These are phyloP conservation scores for Pseudopipra pipra DNA, from an alignment of 2,113 vertebrate genomes.

Conservation along the genomic window DNA sequence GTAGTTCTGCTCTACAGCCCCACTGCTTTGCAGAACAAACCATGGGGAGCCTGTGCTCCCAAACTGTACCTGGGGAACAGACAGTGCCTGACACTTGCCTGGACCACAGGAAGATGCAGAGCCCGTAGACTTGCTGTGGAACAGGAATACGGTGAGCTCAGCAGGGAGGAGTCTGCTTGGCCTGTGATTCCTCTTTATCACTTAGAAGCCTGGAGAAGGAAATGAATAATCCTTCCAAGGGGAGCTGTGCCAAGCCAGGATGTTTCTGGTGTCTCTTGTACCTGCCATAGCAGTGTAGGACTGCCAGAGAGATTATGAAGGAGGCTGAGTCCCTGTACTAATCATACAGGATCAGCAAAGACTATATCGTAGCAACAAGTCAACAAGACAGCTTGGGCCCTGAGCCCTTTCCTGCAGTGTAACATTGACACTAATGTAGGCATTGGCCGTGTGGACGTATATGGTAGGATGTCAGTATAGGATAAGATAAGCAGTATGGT, in stretches of 20 bases:
- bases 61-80: not conserved
- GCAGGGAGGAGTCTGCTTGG: not conserved
- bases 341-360: not conserved
- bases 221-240: not conserved
- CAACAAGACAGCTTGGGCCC: not conserved
- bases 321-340: accelerated
- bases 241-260: not conserved
- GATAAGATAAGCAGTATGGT: not conserved
- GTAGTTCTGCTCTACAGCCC: not conserved
- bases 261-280: not conserved
- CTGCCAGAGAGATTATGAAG: not conserved
- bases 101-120: not conserved
- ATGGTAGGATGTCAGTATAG: not conserved
- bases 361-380: not conserved
- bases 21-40: not conserved
- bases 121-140: not conserved
- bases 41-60: not conserved
- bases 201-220: not conserved
- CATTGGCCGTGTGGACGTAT: not conserved
- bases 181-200: not conserved
- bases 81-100: not conserved
- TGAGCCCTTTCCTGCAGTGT: not conserved
- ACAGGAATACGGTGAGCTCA: not conserved
- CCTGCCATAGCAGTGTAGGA: accelerated
- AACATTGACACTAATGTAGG: not conserved